Conservation (phyloP, 1,140 invertebrate species). For the Charaxes varanes region DNA sequence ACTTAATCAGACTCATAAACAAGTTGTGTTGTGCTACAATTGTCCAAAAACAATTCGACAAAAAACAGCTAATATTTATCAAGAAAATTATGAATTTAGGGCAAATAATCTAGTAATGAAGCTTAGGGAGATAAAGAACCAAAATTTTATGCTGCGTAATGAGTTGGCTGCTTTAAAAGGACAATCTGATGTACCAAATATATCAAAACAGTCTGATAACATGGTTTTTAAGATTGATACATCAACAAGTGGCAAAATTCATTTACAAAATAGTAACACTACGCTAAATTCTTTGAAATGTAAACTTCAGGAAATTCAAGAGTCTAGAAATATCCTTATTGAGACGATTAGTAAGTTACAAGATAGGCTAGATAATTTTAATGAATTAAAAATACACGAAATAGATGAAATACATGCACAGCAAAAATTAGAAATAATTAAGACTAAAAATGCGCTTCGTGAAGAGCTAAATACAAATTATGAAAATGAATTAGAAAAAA, state of each 20-base stretch:
- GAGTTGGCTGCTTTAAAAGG: slow-evolving; percentile 38
- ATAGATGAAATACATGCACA: slow-evolving; percentile 42
- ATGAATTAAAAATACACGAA: slow-evolving; percentile 41
- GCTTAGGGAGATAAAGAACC: slow-evolving; percentile 54
- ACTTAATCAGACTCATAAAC: neutral
- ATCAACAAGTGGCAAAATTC: slow-evolving; percentile 27
- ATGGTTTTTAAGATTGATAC: slow-evolving; percentile 30
- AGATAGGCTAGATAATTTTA: slow-evolving; percentile 34
- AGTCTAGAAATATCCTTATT: slow-evolving; percentile 37
- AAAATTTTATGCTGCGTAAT: slow-evolving; percentile 43
- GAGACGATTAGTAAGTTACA: slow-evolving; percentile 37
- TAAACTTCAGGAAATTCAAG: slow-evolving; percentile 41
- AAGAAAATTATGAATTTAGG: slow-evolving; percentile 30
- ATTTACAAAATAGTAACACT: slow-evolving; percentile 24
- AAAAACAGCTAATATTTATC: slow-evolving; percentile 5
- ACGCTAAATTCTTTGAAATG: slow-evolving; percentile 33
- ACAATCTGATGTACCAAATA: slow-evolving; percentile 23
- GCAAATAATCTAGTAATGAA: slow-evolving; percentile 45
- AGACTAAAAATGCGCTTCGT: slow-evolving; percentile 26
- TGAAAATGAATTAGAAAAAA: slow-evolving; percentile 38
- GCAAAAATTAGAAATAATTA: slow-evolving; percentile 45
- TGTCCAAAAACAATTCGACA: neutral
- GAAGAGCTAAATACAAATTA: slow-evolving; percentile 33
- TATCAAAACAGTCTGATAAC: slow-evolving; percentile 15
- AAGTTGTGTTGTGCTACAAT: slow-evolving; percentile 6